These are phyloP conservation scores for Clitarchus hookeri DNA, from an alignment of 2,888 invertebrate genomes.

Conservation along the genomic window DNA sequence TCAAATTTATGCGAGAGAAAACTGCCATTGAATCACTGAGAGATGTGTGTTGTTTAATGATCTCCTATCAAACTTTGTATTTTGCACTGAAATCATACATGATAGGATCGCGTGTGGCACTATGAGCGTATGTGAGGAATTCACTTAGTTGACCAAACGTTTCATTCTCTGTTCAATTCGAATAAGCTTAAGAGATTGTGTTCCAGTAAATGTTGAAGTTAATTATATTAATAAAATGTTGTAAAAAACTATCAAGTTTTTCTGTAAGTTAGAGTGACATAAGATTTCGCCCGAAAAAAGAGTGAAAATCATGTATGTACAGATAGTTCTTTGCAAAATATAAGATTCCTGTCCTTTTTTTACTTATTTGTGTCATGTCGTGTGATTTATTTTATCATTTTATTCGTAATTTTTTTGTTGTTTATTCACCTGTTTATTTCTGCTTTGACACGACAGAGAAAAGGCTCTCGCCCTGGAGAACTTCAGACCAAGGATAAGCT, in stretches of 20 bases:
- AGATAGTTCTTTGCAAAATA: not conserved
- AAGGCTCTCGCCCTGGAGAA: conserved; percentile 49
- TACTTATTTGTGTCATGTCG: conserved; percentile 21
- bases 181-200: too few relatives aligned
- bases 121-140: too few relatives aligned
- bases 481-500: conserved; percentile 47
- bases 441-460: conserved; percentile 47
- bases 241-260: too few relatives aligned
- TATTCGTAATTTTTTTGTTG: conserved; percentile 34
- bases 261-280: too few relatives aligned
- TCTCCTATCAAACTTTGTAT: not conserved
- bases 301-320: not conserved
- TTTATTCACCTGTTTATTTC: conserved; percentile 40
- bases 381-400: conserved; percentile 29
- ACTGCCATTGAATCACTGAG: conserved; percentile 14
- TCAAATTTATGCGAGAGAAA: not conserved
- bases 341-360: not conserved
- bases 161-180: too few relatives aligned
- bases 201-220: too few relatives aligned
- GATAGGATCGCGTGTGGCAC: not conserved
- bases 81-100: not conserved
- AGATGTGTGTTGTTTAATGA: not conserved
- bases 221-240: too few relatives aligned
- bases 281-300: too few relatives aligned
- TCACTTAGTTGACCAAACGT: too few relatives aligned